Conservation (phyloP, 2,113 vertebrate genomes). For the Trematomus loennbergii region DNA sequence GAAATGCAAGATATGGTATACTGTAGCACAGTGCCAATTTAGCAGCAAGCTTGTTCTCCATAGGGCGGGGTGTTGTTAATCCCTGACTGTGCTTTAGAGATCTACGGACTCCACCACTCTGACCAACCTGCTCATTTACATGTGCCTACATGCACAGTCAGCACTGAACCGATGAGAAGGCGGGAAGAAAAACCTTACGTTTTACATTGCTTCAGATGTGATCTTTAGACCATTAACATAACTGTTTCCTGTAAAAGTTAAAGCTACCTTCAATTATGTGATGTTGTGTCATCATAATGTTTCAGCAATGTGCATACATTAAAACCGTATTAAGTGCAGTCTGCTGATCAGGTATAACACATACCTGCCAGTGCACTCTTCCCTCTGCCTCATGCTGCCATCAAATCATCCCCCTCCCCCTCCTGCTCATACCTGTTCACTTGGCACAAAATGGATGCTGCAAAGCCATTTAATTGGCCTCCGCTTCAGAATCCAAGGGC, state of each 20-base stretch:
- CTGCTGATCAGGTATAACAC: slow-evolving; percentile 49
- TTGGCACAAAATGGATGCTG: slow-evolving; percentile 75
- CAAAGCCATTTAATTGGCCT: slow-evolving; percentile 77
- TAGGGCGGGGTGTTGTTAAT: slow-evolving; percentile 78
- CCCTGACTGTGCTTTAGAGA: slow-evolving; percentile 69
- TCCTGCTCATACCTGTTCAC: slow-evolving; percentile 71
- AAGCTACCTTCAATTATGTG: slow-evolving; percentile 73
- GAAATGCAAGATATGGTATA: slow-evolving; percentile 45
- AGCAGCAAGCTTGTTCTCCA: slow-evolving; percentile 68
- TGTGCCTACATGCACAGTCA: slow-evolving; percentile 75
- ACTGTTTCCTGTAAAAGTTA: slow-evolving; percentile 65
- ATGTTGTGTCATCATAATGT: slow-evolving; percentile 64
- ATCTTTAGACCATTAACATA: slow-evolving; percentile 71
- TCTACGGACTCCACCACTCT: slow-evolving; percentile 56
- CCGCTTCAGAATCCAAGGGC: slow-evolving; percentile 70
- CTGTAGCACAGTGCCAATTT: slow-evolving; percentile 70
- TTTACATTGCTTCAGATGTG: slow-evolving; percentile 73
- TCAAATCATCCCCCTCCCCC: slow-evolving; percentile 39
- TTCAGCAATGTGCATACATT: slow-evolving; percentile 62
- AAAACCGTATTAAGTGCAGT: slow-evolving; percentile 50
- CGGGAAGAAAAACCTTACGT: slow-evolving; percentile 48
- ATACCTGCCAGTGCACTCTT: slow-evolving; percentile 43
- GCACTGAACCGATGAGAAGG: slow-evolving; percentile 56
- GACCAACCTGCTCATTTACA: slow-evolving; percentile 75
- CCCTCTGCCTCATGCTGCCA: slow-evolving; percentile 44